A percentile compares a stretch with the other conserved stretches of the same genome.
Evolutionary conservation across 2,113 vertebrate genomes (phyloP).

Genomic region (Polypterus senegalus): DNA sequence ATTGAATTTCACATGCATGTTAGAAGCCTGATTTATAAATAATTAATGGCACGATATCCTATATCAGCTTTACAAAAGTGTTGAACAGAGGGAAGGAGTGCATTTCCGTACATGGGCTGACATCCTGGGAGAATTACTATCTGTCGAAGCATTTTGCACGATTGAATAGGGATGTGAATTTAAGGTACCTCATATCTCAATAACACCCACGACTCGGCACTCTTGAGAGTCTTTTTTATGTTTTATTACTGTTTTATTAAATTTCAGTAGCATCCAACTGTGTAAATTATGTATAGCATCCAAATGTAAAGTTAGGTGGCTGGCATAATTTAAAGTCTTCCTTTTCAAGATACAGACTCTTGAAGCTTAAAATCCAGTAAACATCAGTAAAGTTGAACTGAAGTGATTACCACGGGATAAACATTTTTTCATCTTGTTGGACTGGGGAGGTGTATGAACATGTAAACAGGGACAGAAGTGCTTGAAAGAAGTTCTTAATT

Average conservation of each 20-base stretch:
- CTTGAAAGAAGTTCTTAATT: too few relatives aligned
- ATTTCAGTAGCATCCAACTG: background rate
- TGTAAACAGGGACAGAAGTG: background rate
- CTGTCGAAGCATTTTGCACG: slow-evolving; percentile 6
- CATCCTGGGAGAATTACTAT: slow-evolving; percentile 9
- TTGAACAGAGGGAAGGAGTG: slow-evolving; percentile 15
- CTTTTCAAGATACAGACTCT: background rate
- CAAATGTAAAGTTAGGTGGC: background rate
- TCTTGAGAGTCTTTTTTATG: too few relatives aligned
- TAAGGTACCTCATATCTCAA: background rate
- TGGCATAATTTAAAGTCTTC: background rate
- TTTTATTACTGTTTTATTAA: too few relatives aligned
- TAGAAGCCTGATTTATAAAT: slow-evolving; percentile 39
- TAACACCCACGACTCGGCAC: too few relatives aligned
- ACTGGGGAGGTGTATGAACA: background rate
- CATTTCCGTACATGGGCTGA: slow-evolving; percentile 15
- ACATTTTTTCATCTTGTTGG: background rate
- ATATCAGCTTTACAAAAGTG: slow-evolving; percentile 27
- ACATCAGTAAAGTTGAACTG: background rate
- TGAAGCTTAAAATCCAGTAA: background rate
- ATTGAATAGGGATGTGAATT: background rate
- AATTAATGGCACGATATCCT: slow-evolving; percentile 37
- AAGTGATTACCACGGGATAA: background rate
- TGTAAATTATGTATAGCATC: background rate
- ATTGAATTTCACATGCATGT: slow-evolving; percentile 33